Percentiles rank a stretch among this genome's conserved stretches.
phyloP scores from a whole-genome alignment of 2,888 invertebrate genomes.

The Clitarchus hookeri region DNA sequence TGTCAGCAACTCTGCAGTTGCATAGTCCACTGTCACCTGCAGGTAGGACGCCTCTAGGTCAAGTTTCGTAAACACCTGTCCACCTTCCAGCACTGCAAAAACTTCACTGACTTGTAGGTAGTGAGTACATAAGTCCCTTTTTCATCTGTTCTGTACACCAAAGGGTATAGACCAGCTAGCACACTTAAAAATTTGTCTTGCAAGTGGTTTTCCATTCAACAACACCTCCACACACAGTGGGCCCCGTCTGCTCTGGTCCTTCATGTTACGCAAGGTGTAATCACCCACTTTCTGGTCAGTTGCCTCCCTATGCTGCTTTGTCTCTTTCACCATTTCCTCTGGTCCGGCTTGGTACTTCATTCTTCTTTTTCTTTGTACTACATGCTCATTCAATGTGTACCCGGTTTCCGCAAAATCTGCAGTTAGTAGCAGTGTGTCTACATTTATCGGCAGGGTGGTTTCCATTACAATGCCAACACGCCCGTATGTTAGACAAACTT shows the following conservation, averaged over 20 bases:
- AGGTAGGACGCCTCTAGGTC: constrained; percentile 29
- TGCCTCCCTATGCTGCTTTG: not conserved
- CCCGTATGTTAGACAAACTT: too few species aligned
- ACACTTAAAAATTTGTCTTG: not conserved
- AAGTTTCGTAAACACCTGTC: constrained; percentile 34
- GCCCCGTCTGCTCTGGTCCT: not conserved
- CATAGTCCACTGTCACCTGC: not conserved
- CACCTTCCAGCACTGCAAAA: constrained; percentile 35
- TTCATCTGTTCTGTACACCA: not conserved
- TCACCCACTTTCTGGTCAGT: not conserved
- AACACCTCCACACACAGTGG: not conserved
- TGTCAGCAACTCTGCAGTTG: not conserved
- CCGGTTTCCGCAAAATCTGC: too few species aligned
- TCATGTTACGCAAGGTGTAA: not conserved
- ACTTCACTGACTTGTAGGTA: constrained; percentile 38
- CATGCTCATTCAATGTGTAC: too few species aligned
- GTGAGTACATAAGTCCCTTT: constrained; percentile 29
- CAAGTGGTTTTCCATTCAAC: not conserved
- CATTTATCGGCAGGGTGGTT: too few species aligned
- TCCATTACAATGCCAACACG: too few species aligned
- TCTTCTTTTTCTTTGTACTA: too few species aligned
- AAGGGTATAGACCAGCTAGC: not conserved
- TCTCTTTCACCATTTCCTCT: too few species aligned
- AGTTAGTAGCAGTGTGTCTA: too few species aligned
- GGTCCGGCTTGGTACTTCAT: too few species aligned